These are phyloP conservation scores for Trichomycterus rosablanca DNA, from an alignment of 2,113 vertebrate genomes.

Conservation along the genomic window DNA sequence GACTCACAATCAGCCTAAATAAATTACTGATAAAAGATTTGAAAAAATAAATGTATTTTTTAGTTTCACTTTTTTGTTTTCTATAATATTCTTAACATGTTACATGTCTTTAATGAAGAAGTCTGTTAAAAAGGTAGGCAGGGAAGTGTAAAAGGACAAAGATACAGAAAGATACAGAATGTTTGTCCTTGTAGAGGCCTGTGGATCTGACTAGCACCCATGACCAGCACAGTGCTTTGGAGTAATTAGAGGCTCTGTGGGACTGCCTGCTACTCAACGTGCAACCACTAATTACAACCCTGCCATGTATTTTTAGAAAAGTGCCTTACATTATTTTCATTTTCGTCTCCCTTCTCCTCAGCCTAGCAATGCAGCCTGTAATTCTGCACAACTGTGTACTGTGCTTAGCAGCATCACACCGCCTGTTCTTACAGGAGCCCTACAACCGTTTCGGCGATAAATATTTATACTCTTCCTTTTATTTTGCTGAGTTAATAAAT, in stretches of 20 bases:
- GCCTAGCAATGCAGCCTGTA: conserved; percentile 62
- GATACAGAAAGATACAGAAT: conserved; percentile 15
- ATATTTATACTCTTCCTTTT: not conserved
- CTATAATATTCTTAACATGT: too few species aligned
- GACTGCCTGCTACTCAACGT: conserved; percentile 65
- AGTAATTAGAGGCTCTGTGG: conserved; percentile 71
- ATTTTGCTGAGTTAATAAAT: too few species aligned
- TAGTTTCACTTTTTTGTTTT: too few species aligned
- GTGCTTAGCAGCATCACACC: conserved; percentile 48
- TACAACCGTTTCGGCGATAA: not conserved
- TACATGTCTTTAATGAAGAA: too few species aligned
- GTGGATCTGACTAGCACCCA: conserved; percentile 46
- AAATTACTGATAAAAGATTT: too few species aligned
- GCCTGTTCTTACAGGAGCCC: conserved; percentile 8
- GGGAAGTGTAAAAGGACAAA: conserved; percentile 17
- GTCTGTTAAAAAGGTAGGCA: too few species aligned
- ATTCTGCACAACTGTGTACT: conserved; percentile 65
- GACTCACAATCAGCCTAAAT: too few species aligned
- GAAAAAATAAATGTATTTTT: too few species aligned
- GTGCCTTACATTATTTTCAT: conserved; percentile 67
- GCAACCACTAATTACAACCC: conserved; percentile 71
- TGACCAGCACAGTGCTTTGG: conserved; percentile 29
- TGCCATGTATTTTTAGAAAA: conserved; percentile 68
- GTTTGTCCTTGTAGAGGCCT: conserved; percentile 50
- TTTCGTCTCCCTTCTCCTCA: conserved; percentile 45